A percentile compares a stretch with the other conserved stretches of the same genome.
These are phyloP conservation scores for Chaetodon auriga DNA, from an alignment of 2,113 vertebrate genomes.

Conservation along the genomic window DNA sequence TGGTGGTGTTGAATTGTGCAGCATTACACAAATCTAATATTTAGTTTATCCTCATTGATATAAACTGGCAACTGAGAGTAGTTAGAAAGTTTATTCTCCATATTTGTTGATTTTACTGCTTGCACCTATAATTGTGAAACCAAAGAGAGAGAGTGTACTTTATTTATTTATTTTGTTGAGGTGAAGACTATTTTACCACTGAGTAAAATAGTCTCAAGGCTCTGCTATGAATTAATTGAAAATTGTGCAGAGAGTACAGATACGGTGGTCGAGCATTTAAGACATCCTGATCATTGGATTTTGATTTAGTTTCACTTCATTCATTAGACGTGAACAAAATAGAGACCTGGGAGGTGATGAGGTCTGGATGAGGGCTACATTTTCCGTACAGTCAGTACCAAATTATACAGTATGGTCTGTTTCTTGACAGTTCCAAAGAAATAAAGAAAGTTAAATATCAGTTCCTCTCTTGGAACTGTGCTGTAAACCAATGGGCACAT, in stretches of 20 bases:
- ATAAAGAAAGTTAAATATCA: constrained; percentile 12
- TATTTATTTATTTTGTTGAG: neutral
- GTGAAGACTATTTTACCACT: neutral
- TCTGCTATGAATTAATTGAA: neutral
- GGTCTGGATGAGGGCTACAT: neutral
- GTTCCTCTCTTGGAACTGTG: constrained; percentile 3
- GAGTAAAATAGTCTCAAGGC: neutral
- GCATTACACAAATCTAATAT: neutral
- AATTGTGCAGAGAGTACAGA: neutral
- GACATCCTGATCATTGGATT: neutral
- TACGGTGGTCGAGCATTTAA: neutral
- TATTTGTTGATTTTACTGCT: constrained; percentile 4
- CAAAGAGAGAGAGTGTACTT: neutral
- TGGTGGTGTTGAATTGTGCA: neutral
- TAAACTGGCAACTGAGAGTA: neutral
- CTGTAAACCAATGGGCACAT: neutral
- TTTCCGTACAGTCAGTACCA: constrained; percentile 10
- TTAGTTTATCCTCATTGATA: neutral
- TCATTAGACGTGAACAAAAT: neutral
- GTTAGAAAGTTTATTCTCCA: neutral
- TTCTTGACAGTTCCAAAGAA: neutral
- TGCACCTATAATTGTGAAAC: neutral
- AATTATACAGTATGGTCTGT: neutral
- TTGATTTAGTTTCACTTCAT: neutral
- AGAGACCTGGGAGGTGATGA: neutral